phyloP scores from a whole-genome alignment of 2,113 vertebrate genomes.

The Hypocryptadius cinnamomeus region DNA sequence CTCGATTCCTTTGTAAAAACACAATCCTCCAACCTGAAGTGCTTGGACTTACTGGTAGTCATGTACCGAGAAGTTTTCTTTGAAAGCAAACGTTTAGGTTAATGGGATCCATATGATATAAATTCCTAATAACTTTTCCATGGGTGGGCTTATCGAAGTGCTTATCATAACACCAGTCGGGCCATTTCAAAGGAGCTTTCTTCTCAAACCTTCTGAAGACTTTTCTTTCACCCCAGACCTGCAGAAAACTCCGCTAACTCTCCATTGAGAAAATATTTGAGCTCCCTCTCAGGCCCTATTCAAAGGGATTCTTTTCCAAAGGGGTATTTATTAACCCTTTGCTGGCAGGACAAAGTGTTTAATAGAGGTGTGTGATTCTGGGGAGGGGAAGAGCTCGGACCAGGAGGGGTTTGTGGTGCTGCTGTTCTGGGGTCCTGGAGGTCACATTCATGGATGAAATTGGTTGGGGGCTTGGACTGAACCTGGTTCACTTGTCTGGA shows the following conservation, averaged over 20 bases:
- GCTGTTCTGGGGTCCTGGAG: neutral
- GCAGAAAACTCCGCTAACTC: neutral
- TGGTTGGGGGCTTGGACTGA: neutral
- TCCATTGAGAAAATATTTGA: constrained; percentile 49
- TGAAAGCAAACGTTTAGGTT: constrained; percentile 61
- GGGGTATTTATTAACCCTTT: neutral
- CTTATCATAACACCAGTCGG: constrained; percentile 56
- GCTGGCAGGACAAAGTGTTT: neutral
- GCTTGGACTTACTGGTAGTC: constrained; percentile 52
- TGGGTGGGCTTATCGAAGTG: constrained; percentile 70
- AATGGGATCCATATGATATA: constrained; percentile 73
- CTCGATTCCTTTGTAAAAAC: constrained; percentile 65
- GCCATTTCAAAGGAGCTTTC: constrained; percentile 59
- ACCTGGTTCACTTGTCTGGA: neutral
- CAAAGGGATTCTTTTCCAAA: neutral
- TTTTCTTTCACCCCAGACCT: constrained; percentile 30
- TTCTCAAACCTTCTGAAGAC: neutral
- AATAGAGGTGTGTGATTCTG: neutral
- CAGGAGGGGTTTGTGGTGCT: neutral
- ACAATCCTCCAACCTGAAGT: constrained; percentile 31
- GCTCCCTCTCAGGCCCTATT: neutral
- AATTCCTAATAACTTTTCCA: constrained; percentile 49
- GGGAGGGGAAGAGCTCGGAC: neutral
- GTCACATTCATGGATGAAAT: neutral
- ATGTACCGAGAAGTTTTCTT: constrained; percentile 44